These are phyloP conservation scores for Drosophila kanapiae DNA, from an alignment of 1,140 invertebrate species.

Conservation along the genomic window DNA sequence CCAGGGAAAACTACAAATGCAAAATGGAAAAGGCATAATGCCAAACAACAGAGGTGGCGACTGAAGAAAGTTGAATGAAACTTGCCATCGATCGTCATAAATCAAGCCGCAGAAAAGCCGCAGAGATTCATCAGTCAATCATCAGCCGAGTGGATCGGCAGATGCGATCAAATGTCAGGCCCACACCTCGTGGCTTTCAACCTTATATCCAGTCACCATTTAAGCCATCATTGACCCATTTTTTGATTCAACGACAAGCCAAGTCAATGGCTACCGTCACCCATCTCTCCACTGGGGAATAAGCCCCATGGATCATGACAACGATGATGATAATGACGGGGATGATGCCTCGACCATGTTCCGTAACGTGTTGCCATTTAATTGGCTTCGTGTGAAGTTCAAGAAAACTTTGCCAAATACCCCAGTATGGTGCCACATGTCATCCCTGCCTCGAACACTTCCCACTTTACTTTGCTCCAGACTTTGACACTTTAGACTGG, in stretches of 20 bases:
- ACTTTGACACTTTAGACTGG: conserved; percentile 71
- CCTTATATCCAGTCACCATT: conserved; percentile 64
- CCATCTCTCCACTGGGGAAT: conserved; percentile 53
- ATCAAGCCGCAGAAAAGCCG: conserved; percentile 49
- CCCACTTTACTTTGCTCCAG: conserved; percentile 14
- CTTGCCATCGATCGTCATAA: conserved; percentile 50
- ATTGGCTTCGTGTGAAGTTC: conserved; percentile 69
- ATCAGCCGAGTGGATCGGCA: conserved; percentile 51
- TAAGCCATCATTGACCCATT: conserved; percentile 84
- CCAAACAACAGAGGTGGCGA: neutral
- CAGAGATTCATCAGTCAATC: conserved; percentile 68
- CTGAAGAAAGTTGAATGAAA: conserved; percentile 52
- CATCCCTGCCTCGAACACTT: conserved; percentile 15
- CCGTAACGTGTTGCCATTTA: conserved; percentile 77
- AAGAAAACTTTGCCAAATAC: conserved; percentile 67
- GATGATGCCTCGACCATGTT: conserved; percentile 60
- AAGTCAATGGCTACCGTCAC: conserved; percentile 17
- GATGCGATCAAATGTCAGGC: conserved; percentile 77
- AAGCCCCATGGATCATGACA: conserved; percentile 20
- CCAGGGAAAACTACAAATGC: conserved; percentile 21
- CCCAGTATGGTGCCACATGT: conserved; percentile 34
- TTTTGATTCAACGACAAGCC: conserved; percentile 39
- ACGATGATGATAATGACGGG: conserved; percentile 37
- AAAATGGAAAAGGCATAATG: conserved; percentile 14
- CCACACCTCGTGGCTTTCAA: conserved; percentile 53